These are phyloP conservation scores for Saguinus imperator DNA, from an alignment of 2,113 vertebrate genomes.

Conservation along the genomic window DNA sequence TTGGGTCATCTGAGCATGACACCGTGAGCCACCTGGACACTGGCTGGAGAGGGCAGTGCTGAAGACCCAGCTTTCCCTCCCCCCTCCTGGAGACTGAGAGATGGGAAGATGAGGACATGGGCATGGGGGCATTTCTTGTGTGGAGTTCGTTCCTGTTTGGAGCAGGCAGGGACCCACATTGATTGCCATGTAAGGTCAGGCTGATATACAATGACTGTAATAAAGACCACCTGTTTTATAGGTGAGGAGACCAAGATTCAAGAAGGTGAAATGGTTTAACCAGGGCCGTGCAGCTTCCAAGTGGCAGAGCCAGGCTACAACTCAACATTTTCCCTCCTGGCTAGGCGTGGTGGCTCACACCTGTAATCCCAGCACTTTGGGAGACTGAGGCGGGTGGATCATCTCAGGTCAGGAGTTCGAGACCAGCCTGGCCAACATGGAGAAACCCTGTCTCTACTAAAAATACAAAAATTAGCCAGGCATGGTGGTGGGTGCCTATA, in stretches of 20 bases:
- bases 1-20: neutral
- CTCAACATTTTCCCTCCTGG: neutral
- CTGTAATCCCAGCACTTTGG: too few relatives aligned
- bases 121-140: accelerated
- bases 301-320: neutral
- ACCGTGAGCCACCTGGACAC: neutral
- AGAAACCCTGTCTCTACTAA: too few relatives aligned
- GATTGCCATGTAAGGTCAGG: neutral
- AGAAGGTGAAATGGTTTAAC: neutral
- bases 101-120: neutral
- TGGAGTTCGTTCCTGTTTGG: neutral
- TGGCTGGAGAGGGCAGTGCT: neutral
- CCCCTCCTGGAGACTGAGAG: neutral
- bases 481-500: too few relatives aligned
- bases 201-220: neutral
- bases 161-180: neutral
- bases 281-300: neutral
- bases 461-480: too few relatives aligned
- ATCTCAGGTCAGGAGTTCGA: too few relatives aligned
- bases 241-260: neutral
- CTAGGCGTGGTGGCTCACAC: too few relatives aligned
- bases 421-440: too few relatives aligned
- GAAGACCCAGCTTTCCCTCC: neutral
- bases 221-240: neutral
- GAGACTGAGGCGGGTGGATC: too few relatives aligned